Evolutionary conservation across 2,888 invertebrate genomes (phyloP).

Genomic region (Tryphoninae sp.): DNA sequence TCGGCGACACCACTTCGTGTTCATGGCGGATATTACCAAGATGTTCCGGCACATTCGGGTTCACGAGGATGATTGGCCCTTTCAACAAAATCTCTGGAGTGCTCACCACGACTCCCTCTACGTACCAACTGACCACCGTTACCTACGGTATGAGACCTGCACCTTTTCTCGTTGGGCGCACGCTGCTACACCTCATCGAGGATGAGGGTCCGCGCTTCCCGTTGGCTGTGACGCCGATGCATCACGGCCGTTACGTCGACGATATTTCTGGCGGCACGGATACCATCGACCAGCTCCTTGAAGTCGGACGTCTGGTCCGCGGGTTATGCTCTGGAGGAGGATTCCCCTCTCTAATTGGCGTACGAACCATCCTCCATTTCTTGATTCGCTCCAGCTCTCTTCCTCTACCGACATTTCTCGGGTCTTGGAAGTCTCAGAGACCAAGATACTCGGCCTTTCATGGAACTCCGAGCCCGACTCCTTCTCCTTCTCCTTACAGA

Average conservation of each 20-base stretch:
- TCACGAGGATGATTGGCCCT: constrained; percentile 65
- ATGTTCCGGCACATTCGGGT: constrained; percentile 60
- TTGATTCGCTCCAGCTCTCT: background rate
- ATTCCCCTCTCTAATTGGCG: background rate
- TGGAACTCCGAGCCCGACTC: constrained; percentile 53
- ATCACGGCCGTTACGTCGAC: no score
- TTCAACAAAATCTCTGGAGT: constrained; percentile 77
- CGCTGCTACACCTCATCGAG: constrained; percentile 46
- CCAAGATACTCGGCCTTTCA: constrained; percentile 51
- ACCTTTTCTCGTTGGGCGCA: constrained; percentile 51
- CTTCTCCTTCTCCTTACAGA: constrained; percentile 36
- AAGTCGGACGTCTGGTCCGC: background rate
- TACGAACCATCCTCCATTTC: background rate
- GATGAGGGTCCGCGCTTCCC: constrained; percentile 56
- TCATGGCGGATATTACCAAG: constrained; percentile 57
- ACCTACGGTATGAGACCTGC: constrained; percentile 52
- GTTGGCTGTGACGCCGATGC: constrained; percentile 39
- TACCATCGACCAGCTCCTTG: background rate
- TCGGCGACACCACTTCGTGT: constrained; percentile 34
- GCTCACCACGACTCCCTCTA: background rate
- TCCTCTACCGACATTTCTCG: background rate
- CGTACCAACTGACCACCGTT: constrained; percentile 50
- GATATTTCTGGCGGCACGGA: no score
- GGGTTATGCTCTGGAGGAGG: constrained; percentile 33
- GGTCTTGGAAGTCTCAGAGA: constrained; percentile 37